Evolutionary conservation across 2,113 vertebrate species (phyloP), one percentile per base, ranked within the genome.

Genomic region (Psettodes erumei): DNA sequence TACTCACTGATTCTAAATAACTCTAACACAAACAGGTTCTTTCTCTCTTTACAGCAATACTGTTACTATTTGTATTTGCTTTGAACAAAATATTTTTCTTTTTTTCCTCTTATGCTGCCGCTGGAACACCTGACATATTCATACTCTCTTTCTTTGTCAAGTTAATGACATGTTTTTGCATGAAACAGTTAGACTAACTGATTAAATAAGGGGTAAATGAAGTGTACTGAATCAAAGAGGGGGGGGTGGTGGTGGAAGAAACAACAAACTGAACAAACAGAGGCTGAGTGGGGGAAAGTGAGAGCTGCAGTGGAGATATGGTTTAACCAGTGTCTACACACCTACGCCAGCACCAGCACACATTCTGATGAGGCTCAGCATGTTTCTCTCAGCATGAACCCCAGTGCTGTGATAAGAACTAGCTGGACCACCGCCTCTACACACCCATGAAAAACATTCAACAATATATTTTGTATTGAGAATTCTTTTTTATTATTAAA

Each of bases 351-450:
- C 40, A 12, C 23, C 33, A 38, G 32, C 61, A 87, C 90, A 85
- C 81, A 42, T 85, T 87, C 53, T 87, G 85, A 90, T 85, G 77
- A 89, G 58, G 32, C 79, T 66, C 82, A 79, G 85, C 75, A 5
- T 68, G 86, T 27, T 54, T 71, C 81, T 71, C 73, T 53, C 85
- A 71, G 87, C 30, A 9, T 80, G 87, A 77, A 71, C 67, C 68
- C 77, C 61, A 65, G 9, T 3, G 16, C 73, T 73, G 40, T 75
- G 67, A 69, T 77, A 65, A 82, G 37, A 65, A 59, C 33, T n/a
- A 12, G 55, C 23, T 27, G 53, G 48, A 76, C 61, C 65, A 60
- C 43, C 12, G 21, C 45, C 68, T 72, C 55, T 38, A 33, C 35
- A 68, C 47, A 47, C 55, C 77, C 64, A 45, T 28, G 33, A n/a